phyloP scores from a whole-genome alignment of 2,888 invertebrate genomes.

The Meliscaeva auricollis region DNA sequence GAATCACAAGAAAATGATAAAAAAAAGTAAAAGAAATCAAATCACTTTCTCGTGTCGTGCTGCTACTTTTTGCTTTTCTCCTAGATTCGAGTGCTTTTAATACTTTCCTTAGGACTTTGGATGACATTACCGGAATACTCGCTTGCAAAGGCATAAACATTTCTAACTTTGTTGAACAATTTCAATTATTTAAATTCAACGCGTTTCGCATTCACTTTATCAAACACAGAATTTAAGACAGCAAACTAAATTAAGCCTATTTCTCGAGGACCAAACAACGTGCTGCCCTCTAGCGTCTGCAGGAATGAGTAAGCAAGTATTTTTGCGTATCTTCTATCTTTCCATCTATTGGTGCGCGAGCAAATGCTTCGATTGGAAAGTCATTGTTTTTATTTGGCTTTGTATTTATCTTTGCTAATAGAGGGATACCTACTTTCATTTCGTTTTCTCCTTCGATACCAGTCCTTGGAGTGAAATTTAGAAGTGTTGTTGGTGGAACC shows the following conservation, averaged over 20 bases:
- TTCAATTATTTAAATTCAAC: constrained; percentile 74
- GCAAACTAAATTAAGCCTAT: constrained; percentile 55
- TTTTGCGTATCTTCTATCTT: background rate
- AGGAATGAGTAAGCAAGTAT: background rate
- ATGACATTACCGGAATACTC: constrained; percentile 56
- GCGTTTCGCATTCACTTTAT: constrained; percentile 46
- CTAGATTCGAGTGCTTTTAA: background rate
- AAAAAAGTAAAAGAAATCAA: constrained; percentile 46
- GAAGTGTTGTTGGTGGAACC: background rate
- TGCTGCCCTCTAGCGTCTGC: background rate
- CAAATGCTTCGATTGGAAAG: constrained; percentile 53
- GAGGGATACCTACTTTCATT: constrained; percentile 34
- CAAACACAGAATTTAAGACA: constrained; percentile 45
- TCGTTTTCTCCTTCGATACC: constrained; percentile 17
- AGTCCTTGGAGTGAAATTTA: constrained; percentile 18
- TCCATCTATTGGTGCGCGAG: background rate
- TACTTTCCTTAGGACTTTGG: constrained; percentile 43
- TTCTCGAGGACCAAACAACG: constrained; percentile 3
- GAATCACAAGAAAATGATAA: no score
- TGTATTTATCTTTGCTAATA: constrained; percentile 58
- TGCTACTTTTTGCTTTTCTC: background rate
- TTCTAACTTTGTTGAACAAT: constrained; percentile 63
- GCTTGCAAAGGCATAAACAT: constrained; percentile 4
- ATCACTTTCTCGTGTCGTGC: constrained; percentile 25
- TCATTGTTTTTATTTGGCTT: constrained; percentile 28